Evolutionary conservation across 2,113 vertebrate genomes (phyloP).

Genomic region (Crotalus viridis): DNA sequence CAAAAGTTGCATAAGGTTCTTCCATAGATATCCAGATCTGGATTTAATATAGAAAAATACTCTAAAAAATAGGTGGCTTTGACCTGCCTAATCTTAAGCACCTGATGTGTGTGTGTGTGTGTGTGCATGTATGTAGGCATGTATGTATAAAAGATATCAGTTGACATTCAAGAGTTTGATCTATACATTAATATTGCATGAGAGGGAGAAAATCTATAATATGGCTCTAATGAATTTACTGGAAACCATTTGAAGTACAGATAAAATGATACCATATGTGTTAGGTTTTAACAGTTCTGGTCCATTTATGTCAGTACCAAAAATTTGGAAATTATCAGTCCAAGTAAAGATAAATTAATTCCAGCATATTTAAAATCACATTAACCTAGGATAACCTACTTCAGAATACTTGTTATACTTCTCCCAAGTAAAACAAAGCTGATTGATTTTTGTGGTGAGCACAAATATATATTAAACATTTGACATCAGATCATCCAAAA

Average conservation of each 20-base stretch:
- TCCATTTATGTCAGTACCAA: slow-evolving; percentile 7
- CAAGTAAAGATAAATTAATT: slow-evolving; percentile 12
- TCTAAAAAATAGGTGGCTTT: slow-evolving; percentile 14
- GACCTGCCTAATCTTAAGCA: slow-evolving; percentile 50
- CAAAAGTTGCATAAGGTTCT: neutral
- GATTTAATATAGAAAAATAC: slow-evolving; percentile 28
- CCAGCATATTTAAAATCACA: slow-evolving; percentile 42
- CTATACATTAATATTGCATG: slow-evolving; percentile 39
- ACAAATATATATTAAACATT: neutral
- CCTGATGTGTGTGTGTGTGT: slow-evolving; percentile 37
- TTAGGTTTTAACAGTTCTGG: slow-evolving; percentile 55
- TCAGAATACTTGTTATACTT: slow-evolving; percentile 42
- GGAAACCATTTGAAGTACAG: slow-evolving; percentile 64
- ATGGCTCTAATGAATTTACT: slow-evolving; percentile 63
- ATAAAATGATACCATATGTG: slow-evolving; percentile 67
- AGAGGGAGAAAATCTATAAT: slow-evolving; percentile 55
- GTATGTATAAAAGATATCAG: slow-evolving; percentile 39
- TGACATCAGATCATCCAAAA: neutral
- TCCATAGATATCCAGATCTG: neutral
- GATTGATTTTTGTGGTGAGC: neutral
- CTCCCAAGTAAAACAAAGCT: neutral
- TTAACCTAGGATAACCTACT: slow-evolving; percentile 39
- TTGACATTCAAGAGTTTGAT: slow-evolving; percentile 52
- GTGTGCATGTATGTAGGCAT: no score
- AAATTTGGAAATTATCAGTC: neutral